phyloP scores from a whole-genome alignment of 2,888 invertebrate genomes.

The Ceramica pisi region DNA sequence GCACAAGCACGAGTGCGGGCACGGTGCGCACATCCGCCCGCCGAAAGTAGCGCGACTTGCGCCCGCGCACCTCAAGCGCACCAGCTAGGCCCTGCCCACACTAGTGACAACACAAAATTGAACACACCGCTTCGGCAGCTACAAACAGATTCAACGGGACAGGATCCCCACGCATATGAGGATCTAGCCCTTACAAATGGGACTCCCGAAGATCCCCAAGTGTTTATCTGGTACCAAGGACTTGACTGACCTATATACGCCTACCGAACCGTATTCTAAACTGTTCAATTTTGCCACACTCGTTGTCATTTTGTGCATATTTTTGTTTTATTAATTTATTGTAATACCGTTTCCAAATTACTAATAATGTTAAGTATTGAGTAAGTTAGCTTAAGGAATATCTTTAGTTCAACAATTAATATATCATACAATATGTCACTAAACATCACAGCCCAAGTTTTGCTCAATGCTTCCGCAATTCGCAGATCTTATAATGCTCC shows the following conservation, averaged over 20 bases:
- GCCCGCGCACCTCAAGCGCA: slow-evolving; percentile 84
- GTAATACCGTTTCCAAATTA: slow-evolving; percentile 73
- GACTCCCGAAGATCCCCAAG: slow-evolving; percentile 24
- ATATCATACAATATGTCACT: slow-evolving; percentile 78
- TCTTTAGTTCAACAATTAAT: slow-evolving; percentile 82
- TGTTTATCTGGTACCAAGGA: slow-evolving; percentile 50
- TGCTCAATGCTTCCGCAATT: slow-evolving; percentile 69
- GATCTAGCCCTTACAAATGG: slow-evolving; percentile 10
- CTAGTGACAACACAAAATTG: slow-evolving; percentile 68
- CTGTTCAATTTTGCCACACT: slow-evolving; percentile 72
- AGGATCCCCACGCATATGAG: slow-evolving; percentile 34
- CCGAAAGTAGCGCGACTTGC: slow-evolving; percentile 87
- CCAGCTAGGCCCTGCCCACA: slow-evolving; percentile 80
- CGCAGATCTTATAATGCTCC: slow-evolving; percentile 12
- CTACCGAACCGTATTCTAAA: slow-evolving; percentile 57
- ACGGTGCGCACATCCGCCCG: slow-evolving; percentile 87
- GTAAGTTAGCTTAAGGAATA: slow-evolving; percentile 87
- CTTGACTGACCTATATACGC: slow-evolving; percentile 64
- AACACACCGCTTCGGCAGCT: slow-evolving; percentile 70
- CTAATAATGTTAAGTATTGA: slow-evolving; percentile 89
- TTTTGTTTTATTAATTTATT: slow-evolving; percentile 88
- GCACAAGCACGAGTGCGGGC: slow-evolving; percentile 87
- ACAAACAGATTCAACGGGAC: slow-evolving; percentile 51
- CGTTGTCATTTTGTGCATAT: slow-evolving; percentile 83
- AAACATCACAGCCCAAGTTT: slow-evolving; percentile 79